Percentiles rank a stretch among this genome's conserved stretches.
These are phyloP conservation scores for Triplophysa bombifrons DNA, from an alignment of 2,797 vertebrate genomes.

Conservation along the genomic window DNA sequence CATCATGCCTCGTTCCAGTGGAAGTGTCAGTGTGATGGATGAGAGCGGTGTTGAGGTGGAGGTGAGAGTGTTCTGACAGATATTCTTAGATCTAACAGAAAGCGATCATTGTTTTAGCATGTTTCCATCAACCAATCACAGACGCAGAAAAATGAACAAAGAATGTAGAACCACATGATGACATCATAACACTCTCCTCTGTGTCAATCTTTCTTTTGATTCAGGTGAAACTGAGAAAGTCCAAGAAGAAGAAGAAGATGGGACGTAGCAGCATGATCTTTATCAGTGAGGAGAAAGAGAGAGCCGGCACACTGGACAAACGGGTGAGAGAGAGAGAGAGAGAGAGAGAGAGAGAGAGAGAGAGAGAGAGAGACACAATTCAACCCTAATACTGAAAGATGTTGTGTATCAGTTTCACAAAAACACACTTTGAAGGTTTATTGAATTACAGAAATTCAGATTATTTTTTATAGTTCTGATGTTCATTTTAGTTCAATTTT, in stretches of 20 bases:
- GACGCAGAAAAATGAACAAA: neutral
- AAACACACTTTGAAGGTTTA: too few species aligned
- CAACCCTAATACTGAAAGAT: too few species aligned
- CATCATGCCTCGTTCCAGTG: conserved; percentile 69
- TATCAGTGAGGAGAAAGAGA: conserved; percentile 78
- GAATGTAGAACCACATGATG: neutral
- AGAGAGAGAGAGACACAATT: conserved; percentile 51
- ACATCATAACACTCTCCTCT: neutral
- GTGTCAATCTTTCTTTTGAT: neutral
- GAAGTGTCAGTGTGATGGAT: conserved; percentile 68
- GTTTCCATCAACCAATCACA: neutral
- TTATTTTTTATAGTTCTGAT: too few species aligned
- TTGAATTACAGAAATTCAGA: too few species aligned
- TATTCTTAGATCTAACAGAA: neutral
- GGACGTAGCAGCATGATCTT: conserved; percentile 91
- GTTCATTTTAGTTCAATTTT: too few species aligned
- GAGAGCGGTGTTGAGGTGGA: conserved; percentile 71
- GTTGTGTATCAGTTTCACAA: too few species aligned
- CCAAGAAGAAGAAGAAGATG: conserved; percentile 88
- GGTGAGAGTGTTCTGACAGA: conserved; percentile 59
- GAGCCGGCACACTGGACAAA: conserved; percentile 71
- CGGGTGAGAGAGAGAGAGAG: conserved; percentile 66
- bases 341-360: conserved; percentile 71
- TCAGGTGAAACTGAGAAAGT: conserved; percentile 84
- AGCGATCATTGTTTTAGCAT: neutral